These are phyloP conservation scores for Polydesmus complanatus DNA, from an alignment of 2,888 invertebrate species.

Conservation along the genomic window DNA sequence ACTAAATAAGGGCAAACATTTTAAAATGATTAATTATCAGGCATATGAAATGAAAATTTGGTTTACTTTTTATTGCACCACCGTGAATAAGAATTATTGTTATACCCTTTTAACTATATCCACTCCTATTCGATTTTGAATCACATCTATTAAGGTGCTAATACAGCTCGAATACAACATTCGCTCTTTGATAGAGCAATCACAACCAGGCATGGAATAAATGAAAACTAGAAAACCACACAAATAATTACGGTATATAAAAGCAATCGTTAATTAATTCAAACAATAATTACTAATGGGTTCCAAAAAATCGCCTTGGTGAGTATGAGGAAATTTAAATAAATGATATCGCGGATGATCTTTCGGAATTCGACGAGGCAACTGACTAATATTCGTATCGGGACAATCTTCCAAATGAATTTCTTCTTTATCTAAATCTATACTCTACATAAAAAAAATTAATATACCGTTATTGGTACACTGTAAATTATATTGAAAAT, in stretches of 20 bases:
- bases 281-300: constrained; percentile 50
- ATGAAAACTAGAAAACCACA: constrained; percentile 61
- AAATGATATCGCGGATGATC: constrained; percentile 84
- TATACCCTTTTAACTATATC: constrained; percentile 73
- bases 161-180: constrained; percentile 99
- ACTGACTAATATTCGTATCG: constrained; percentile 48
- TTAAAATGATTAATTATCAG: too few relatives aligned
- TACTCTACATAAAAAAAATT: constrained; percentile 26
- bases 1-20: too few relatives aligned
- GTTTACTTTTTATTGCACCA: too few relatives aligned
- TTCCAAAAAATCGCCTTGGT: constrained; percentile 80
- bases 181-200: constrained; percentile 86
- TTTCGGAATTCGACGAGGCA: constrained; percentile 65
- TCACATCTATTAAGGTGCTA: constrained; percentile 69
- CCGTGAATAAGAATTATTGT: constrained; percentile 16
- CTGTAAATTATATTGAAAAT: not conserved
- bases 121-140: constrained; percentile 57
- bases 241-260: not conserved
- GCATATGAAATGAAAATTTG: too few relatives aligned
- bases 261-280: not conserved
- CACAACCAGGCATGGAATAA: constrained; percentile 96
- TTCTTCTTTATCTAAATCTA: constrained; percentile 69
- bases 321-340: constrained; percentile 76
- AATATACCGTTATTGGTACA: not conserved
- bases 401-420: constrained; percentile 67